These are phyloP conservation scores for Brachystomella parvula DNA, from an alignment of 1,140 invertebrate genomes.

Conservation along the genomic window DNA sequence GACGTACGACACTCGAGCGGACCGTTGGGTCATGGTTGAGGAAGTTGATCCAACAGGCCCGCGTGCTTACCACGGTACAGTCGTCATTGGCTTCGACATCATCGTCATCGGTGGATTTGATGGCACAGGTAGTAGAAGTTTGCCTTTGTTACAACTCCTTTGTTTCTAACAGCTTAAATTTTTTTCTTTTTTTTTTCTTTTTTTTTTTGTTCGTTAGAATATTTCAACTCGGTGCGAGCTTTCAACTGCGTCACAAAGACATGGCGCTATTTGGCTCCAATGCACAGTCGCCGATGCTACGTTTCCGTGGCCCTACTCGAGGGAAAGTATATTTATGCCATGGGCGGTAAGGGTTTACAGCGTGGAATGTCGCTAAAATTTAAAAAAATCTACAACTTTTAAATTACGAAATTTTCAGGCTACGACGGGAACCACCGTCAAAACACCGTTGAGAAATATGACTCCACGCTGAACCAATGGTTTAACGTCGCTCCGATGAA, in stretches of 20 bases:
- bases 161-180: not conserved
- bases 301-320: slow-evolving; percentile 57
- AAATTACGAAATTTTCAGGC: slow-evolving; percentile 48
- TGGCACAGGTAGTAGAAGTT: slow-evolving; percentile 42
- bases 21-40: slow-evolving; percentile 59
- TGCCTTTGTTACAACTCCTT: not conserved
- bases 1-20: slow-evolving; percentile 66
- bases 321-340: slow-evolving; percentile 66
- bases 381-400: not conserved
- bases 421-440: slow-evolving; percentile 74
- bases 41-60: slow-evolving; percentile 44
- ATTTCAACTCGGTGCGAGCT: slow-evolving; percentile 56
- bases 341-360: slow-evolving; percentile 49
- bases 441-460: slow-evolving; percentile 66
- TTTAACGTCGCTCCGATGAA: slow-evolving; percentile 62
- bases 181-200: too few relatives aligned
- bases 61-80: slow-evolving; percentile 62
- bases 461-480: slow-evolving; percentile 72
- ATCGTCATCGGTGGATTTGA: slow-evolving; percentile 63
- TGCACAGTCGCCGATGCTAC: slow-evolving; percentile 57
- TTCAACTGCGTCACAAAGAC: slow-evolving; percentile 56
- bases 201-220: too few relatives aligned
- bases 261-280: slow-evolving; percentile 57
- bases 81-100: slow-evolving; percentile 51
- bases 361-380: not conserved